A percentile compares a stretch with the other conserved stretches of the same genome.
These are phyloP conservation scores for Muscicapa adusta DNA, from an alignment of 2,113 vertebrate species.

Conservation along the genomic window DNA sequence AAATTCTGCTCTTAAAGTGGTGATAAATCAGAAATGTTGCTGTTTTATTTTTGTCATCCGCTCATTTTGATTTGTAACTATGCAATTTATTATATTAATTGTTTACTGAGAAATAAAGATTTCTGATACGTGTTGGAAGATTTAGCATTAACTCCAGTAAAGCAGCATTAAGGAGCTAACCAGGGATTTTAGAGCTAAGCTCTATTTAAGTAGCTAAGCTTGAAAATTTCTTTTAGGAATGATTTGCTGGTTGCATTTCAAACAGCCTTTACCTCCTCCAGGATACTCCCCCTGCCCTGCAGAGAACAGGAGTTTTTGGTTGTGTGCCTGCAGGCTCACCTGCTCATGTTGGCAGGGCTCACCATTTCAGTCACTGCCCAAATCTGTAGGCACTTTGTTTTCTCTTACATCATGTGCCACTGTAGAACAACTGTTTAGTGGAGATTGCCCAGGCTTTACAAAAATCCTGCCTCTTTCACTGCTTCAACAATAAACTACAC, in stretches of 20 bases:
- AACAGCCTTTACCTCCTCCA: not conserved
- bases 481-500: not conserved
- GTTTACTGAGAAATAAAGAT: not conserved
- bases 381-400: not conserved
- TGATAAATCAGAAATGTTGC: not conserved
- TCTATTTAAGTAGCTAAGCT: conserved; percentile 54
- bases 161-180: conserved; percentile 47
- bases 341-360: not conserved
- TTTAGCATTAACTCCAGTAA: conserved; percentile 25
- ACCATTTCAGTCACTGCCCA: not conserved
- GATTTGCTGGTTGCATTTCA: conserved; percentile 18
- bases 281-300: not conserved
- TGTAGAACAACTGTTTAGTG: not conserved
- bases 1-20: not conserved
- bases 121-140: not conserved
- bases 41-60: not conserved
- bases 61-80: not conserved
- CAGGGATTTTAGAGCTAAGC: conserved; percentile 46
- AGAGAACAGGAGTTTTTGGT: not conserved
- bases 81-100: not conserved
- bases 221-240: not conserved
- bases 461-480: not conserved
- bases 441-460: not conserved
- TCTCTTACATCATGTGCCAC: not conserved
- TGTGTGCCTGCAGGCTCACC: not conserved